These are phyloP conservation scores for Macquaria ambigua DNA, from an alignment of 2,113 vertebrate species.

Conservation along the genomic window DNA sequence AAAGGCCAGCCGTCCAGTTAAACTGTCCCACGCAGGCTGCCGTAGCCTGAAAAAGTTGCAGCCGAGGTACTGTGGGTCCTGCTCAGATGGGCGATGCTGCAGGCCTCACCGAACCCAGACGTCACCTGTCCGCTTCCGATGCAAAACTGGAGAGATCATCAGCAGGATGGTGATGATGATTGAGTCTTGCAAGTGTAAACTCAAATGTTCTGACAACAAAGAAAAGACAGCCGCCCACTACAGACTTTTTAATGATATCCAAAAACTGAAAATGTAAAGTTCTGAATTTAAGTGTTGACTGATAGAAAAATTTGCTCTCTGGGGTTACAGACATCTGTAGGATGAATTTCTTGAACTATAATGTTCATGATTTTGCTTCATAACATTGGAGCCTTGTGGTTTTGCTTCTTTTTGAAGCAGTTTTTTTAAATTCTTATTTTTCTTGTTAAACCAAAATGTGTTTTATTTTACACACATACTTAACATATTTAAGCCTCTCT, in stretches of 20 bases:
- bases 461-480: conserved; percentile 22
- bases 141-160: conserved; percentile 88
- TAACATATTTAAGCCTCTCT: conserved; percentile 31
- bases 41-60: conserved; percentile 91
- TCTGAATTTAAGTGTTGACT: background rate
- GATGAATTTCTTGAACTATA: background rate
- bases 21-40: conserved; percentile 89
- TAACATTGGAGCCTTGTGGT: conserved; percentile 91
- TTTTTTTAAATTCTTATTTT: conserved; percentile 54
- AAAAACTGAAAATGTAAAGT: conserved; percentile 78
- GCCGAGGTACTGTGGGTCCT: conserved; percentile 91
- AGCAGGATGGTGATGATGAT: conserved; percentile 94
- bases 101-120: conserved; percentile 90
- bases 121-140: conserved; percentile 89
- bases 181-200: conserved; percentile 91
- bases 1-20: conserved; percentile 84
- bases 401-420: conserved; percentile 94
- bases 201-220: conserved; percentile 84
- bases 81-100: conserved; percentile 91
- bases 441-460: conserved; percentile 34
- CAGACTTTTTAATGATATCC: conserved; percentile 88
- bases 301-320: conserved; percentile 1
- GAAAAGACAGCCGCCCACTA: conserved; percentile 83
- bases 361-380: conserved; percentile 85
- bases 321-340: background rate